These are phyloP conservation scores for Drosophila formosana DNA, from an alignment of 2,888 invertebrate genomes.

Conservation along the genomic window DNA sequence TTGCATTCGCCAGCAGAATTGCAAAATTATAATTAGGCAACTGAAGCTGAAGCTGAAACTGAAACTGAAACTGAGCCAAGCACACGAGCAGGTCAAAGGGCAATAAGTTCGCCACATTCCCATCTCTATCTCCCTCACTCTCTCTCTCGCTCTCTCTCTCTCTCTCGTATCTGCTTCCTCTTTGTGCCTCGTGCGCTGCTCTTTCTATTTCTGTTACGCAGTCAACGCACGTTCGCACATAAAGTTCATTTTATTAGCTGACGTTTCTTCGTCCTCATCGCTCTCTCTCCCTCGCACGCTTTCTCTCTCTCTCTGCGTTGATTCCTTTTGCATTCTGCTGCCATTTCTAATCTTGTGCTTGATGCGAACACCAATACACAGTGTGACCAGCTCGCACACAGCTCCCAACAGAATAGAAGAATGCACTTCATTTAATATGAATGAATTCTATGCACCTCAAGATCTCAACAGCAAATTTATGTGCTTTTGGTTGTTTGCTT, in stretches of 20 bases:
- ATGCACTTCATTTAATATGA: background rate
- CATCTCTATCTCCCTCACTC: background rate
- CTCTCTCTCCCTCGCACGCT: background rate
- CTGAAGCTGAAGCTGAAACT: constrained; percentile 44
- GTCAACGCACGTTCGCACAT: constrained; percentile 76
- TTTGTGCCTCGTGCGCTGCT: background rate
- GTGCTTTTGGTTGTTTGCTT: background rate
- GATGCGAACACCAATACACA: constrained; percentile 28
- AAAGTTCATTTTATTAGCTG: constrained; percentile 80
- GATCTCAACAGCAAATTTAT: background rate
- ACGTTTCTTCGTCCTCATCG: constrained; percentile 40
- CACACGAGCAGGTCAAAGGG: constrained; percentile 25
- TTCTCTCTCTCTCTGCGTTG: background rate
- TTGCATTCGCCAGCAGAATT: constrained; percentile 78
- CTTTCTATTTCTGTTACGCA: constrained; percentile 36
- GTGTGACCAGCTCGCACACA: constrained; percentile 44
- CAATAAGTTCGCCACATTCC: constrained; percentile 31
- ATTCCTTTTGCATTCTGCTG: constrained; percentile 58
- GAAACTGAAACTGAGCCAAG: constrained; percentile 30
- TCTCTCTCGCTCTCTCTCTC: background rate
- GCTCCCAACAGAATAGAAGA: background rate
- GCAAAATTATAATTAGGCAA: constrained; percentile 79
- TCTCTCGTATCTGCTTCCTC: background rate
- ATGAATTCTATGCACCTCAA: background rate
- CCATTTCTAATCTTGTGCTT: constrained; percentile 46